phyloP scores from a whole-genome alignment of 30 jellyfish, hydroid and myxozoan genomes.

The Pelagia noctiluca region DNA sequence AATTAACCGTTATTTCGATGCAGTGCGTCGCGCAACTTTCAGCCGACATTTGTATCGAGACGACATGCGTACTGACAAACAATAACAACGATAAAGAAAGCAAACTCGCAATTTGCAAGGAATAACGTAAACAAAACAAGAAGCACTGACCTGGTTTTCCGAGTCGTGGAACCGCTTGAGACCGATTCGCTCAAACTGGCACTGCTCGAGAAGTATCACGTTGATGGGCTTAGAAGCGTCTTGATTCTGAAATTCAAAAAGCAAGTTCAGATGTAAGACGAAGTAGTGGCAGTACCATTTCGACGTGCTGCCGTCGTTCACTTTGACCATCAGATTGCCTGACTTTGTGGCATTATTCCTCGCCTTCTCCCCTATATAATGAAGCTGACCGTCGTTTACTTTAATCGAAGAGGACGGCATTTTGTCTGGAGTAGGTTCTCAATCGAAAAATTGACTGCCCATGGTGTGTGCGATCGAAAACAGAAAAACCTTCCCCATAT shows the following conservation, averaged over 20 bases:
- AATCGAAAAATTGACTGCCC: too few species aligned
- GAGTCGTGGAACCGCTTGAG: constrained; percentile 65
- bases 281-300: constrained; percentile 66
- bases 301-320: constrained; percentile 54
- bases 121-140: background rate
- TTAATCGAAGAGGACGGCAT: constrained; percentile 65
- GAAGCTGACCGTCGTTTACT: constrained; percentile 53
- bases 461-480: too few species aligned
- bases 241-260: constrained; percentile 66
- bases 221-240: constrained; percentile 53
- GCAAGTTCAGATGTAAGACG: constrained; percentile 67
- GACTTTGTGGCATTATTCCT: constrained; percentile 61
- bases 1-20: too few species aligned
- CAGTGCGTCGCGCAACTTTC: too few species aligned
- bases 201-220: constrained; percentile 64
- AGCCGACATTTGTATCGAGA: too few species aligned
- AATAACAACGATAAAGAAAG: background rate
- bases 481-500: too few species aligned
- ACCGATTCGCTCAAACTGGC: constrained; percentile 65
- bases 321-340: constrained; percentile 60
- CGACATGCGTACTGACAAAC: too few species aligned
- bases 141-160: constrained; percentile 65
- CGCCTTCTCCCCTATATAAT: constrained; percentile 68
- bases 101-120: background rate
- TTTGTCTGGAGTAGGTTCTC: background rate